Conservation (phyloP, 2,888 invertebrate genomes). For the Camponotus fellah region DNA sequence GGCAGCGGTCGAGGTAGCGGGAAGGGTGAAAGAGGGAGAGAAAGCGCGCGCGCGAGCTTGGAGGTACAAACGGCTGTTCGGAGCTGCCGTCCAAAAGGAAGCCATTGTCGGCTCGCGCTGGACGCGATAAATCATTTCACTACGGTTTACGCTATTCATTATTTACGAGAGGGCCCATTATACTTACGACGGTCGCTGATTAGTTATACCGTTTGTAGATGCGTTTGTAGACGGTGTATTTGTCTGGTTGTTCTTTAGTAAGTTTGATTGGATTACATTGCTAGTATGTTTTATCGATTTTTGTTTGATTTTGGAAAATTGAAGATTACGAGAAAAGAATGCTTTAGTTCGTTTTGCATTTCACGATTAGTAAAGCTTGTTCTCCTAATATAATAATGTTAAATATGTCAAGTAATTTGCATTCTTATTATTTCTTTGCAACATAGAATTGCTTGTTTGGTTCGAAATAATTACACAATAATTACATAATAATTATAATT, state of each 20-base stretch:
- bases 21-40: constrained; percentile 55
- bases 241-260: neutral
- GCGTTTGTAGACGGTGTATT: constrained; percentile 15
- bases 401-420: neutral
- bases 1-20: constrained; percentile 48
- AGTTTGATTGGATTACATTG: neutral
- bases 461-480: neutral
- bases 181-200: constrained; percentile 53
- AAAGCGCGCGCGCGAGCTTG: constrained; percentile 31
- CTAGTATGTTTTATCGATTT: neutral
- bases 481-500: neutral
- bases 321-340: neutral
- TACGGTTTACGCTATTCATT: constrained; percentile 77
- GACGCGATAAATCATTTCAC: constrained; percentile 79
- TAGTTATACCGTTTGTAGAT: constrained; percentile 34
- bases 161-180: constrained; percentile 76
- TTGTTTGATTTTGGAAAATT: neutral
- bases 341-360: neutral
- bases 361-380: neutral
- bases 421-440: neutral
- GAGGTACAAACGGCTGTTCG: constrained; percentile 50
- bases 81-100: constrained; percentile 67
- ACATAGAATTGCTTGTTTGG: neutral
- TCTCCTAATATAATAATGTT: neutral
- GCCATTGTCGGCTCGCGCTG: constrained; percentile 76